phyloP scores from a whole-genome alignment of 2,113 vertebrate species.

The Numida meleagris region DNA sequence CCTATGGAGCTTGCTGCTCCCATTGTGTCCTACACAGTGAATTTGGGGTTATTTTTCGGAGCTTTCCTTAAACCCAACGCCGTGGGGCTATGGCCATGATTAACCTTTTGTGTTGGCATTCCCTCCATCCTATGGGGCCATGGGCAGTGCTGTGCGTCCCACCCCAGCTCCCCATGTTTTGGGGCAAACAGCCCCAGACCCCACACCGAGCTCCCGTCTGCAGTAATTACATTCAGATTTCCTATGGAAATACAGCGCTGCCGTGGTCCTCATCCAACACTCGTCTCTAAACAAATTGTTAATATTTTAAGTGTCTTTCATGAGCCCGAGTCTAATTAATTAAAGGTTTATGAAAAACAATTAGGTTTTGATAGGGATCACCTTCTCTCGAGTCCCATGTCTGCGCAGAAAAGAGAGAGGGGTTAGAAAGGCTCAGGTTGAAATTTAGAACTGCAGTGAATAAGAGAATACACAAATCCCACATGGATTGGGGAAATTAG shows the following conservation, averaged over 20 bases:
- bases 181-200: not conserved
- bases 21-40: not conserved
- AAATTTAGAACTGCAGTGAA: constrained; percentile 51
- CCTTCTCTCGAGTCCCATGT: not conserved
- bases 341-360: constrained; percentile 64
- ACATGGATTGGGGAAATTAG: constrained; percentile 63
- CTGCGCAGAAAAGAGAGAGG: not conserved
- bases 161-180: not conserved
- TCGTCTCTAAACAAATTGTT: constrained; percentile 35
- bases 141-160: fast-evolving
- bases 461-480: constrained; percentile 69
- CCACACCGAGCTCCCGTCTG: not conserved
- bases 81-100: not conserved
- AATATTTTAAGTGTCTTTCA: constrained; percentile 46
- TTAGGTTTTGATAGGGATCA: constrained; percentile 39
- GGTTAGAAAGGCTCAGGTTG: constrained; percentile 61
- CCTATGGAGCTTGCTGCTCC: not conserved
- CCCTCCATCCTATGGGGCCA: not conserved
- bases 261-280: not conserved
- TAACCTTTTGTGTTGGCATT: not conserved
- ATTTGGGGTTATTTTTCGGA: not conserved
- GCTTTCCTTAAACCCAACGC: not conserved
- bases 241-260: not conserved
- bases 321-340: constrained; percentile 43
- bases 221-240: constrained; percentile 54